Evolutionary conservation across 2,113 vertebrate genomes (phyloP).

Genomic region (Prunella himalayana): DNA sequence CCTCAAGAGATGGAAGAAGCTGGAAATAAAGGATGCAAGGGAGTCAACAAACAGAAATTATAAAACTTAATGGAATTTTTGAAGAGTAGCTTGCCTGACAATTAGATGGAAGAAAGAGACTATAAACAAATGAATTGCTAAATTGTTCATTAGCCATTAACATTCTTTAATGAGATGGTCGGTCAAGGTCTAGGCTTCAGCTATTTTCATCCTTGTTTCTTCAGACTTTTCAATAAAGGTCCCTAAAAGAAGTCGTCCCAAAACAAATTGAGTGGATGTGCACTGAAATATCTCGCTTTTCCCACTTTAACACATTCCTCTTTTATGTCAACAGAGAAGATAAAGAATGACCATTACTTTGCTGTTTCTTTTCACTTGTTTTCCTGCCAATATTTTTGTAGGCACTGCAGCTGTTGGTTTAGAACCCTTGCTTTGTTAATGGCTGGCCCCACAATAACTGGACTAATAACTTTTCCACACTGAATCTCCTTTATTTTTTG

Average conservation of each 20-base stretch:
- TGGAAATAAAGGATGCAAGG: neutral
- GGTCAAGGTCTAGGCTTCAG: neutral
- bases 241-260: neutral
- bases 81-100: neutral
- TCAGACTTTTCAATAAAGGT: neutral
- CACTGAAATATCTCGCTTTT: neutral
- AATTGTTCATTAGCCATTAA: neutral
- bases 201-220: neutral
- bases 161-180: neutral
- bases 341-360: neutral
- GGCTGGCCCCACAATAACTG: neutral
- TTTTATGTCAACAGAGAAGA: neutral
- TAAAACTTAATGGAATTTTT: conserved; percentile 1
- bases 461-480: neutral
- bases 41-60: neutral
- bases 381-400: neutral
- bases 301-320: neutral
- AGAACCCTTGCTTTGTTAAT: neutral
- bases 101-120: neutral
- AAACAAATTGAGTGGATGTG: neutral
- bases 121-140: neutral
- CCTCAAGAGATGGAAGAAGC: neutral
- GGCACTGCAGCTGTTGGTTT: neutral
- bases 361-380: neutral
- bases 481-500: neutral